Percentiles rank a stretch among this genome's conserved stretches.
Evolutionary conservation across 2,113 vertebrate species (phyloP).

Genomic region (Cephalophus harveyi): DNA sequence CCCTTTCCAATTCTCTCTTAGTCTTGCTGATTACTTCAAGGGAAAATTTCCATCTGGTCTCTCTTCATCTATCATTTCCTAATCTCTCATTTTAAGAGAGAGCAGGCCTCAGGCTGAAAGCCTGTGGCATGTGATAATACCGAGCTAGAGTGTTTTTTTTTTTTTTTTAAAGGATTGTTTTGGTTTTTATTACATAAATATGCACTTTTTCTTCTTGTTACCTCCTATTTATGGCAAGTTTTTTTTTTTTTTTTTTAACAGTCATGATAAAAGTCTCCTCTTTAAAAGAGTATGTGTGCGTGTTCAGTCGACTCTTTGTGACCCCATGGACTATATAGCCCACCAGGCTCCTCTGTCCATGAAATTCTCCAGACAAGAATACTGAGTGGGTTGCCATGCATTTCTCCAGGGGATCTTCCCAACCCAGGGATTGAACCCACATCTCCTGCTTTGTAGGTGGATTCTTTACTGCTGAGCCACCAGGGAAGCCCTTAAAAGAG

Average conservation of each 20-base stretch:
- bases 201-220: slow-evolving; percentile 12
- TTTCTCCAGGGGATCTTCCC: not conserved
- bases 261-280: slow-evolving; percentile 13
- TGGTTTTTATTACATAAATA: slow-evolving; percentile 38
- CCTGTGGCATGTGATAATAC: not conserved
- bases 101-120: not conserved
- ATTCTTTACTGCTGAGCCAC: not conserved
- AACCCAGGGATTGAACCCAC: not conserved
- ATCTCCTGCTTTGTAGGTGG: not conserved
- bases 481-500: not conserved
- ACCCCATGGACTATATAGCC: not conserved
- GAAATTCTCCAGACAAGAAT: not conserved
- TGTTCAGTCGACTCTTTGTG: rapidly evolving
- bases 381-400: not conserved
- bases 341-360: not conserved
- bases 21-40: not conserved
- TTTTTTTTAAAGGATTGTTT: not conserved
- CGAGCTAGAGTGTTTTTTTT: not conserved
- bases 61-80: not conserved
- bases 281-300: not conserved
- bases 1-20: not conserved
- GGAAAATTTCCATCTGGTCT: slow-evolving; percentile 14
- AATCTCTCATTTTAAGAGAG: not conserved
- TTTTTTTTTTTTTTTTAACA: slow-evolving; percentile 5
- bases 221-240: not conserved